A percentile compares a stretch with the other conserved stretches of the same genome.
phyloP scores from a whole-genome alignment of 2,797 vertebrate genomes.

The Sorex maritimensis region DNA sequence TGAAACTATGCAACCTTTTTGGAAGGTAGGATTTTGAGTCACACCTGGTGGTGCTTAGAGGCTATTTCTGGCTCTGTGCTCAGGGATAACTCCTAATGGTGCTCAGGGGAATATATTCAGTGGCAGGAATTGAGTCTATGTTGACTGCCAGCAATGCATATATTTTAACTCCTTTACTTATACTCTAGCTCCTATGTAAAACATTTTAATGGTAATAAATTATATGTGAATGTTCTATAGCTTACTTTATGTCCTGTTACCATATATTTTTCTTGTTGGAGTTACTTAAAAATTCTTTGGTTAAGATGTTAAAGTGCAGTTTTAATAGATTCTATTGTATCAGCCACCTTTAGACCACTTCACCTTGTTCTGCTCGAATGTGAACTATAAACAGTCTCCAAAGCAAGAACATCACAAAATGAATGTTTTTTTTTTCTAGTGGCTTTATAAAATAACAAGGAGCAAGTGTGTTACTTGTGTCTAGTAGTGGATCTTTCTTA shows the following conservation, averaged over 20 bases:
- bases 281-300: constrained; percentile 10
- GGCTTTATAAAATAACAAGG: not conserved
- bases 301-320: constrained; percentile 17
- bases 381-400: constrained; percentile 51
- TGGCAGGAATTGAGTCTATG: too few relatives aligned
- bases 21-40: too few relatives aligned
- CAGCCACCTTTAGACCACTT: constrained; percentile 29
- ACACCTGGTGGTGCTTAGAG: too few relatives aligned
- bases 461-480: not conserved
- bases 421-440: not conserved
- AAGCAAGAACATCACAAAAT: not conserved
- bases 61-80: too few relatives aligned
- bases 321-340: constrained; percentile 59
- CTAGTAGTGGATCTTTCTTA: not conserved
- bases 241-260: not conserved
- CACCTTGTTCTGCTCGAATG: not conserved
- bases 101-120: too few relatives aligned
- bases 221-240: not conserved
- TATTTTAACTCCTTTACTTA: too few relatives aligned
- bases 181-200: not conserved
- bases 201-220: constrained; percentile 38
- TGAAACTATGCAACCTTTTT: too few relatives aligned
- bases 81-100: too few relatives aligned
- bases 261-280: not conserved
- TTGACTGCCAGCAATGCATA: too few relatives aligned